Base-by-base conservation (phyloP, 2,888 invertebrate genomes). In the Meliscaeva auricollis region DNA sequence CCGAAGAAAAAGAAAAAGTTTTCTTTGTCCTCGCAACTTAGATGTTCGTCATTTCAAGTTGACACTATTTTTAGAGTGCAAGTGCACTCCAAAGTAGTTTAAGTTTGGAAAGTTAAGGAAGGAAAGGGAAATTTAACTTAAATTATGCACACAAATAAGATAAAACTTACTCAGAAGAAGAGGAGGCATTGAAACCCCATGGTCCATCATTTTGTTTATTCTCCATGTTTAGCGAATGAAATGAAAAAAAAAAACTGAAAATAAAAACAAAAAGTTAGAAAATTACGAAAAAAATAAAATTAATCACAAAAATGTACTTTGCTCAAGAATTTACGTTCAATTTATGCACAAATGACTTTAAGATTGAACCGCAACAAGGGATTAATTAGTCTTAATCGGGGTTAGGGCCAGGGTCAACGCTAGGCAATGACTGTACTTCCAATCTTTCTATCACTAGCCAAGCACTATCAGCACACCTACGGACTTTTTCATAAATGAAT, bases 161-260 rank as follows among this genome's bases (percentile, higher is more conserved):
- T 48, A 8, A 77, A 80, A 85, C 85, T 85, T 81, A 85, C 85
- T 85, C 81, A 64, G 68, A 58, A 17, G 66, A 52, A 11, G 85
- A 76, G 50, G 58, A 58, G 38, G 35, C 9, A 8, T 30, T 15
- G 11, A 35, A 17, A 17, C 72, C 85, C 30, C 81, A 77, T 66
- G 85, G 73, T 17, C 56, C 76, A 64, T 81, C 85, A 58, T 85
- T 72, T 9, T 80, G 76, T 58, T 81, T 64, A 46, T 85, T 77
- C 20, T 77, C 76, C 85, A 85, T 85, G 26, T 50, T 38, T 80
- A 17, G 15, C 48, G 54, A 50, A 64, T n/a, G 26, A 26, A 26
- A 26, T 26, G 4, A 50, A 62, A 32, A 64, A 44, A 38, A 60
- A 62, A 26, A 64, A 44, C 75, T 70, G 62, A 26, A 50, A 76